Conservation (phyloP, 2,113 vertebrate species). For the Perognathus longimembris region DNA sequence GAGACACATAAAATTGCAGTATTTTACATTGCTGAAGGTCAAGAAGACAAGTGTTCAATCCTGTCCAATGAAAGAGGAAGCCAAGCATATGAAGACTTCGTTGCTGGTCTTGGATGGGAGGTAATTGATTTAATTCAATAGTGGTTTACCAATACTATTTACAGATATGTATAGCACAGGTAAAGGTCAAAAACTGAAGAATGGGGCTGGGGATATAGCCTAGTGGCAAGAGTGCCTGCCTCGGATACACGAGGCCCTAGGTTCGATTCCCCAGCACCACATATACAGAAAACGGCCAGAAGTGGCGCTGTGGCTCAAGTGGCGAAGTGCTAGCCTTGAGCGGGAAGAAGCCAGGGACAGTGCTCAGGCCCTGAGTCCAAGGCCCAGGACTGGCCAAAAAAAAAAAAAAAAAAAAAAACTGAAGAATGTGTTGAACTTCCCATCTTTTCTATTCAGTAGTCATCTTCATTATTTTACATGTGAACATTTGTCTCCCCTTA, state of each 20-base stretch:
- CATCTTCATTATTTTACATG: not conserved
- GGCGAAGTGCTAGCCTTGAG: too few species aligned
- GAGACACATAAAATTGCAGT: conserved; percentile 99
- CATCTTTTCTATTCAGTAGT: not conserved
- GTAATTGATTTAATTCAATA: conserved; percentile 83
- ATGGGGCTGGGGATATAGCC: too few species aligned
- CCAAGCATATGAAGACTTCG: conserved; percentile 97
- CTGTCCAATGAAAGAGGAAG: conserved; percentile 96
- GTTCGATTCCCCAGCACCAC: too few species aligned
- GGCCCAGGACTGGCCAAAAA: too few species aligned
- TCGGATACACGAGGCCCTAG: too few species aligned
- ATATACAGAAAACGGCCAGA: too few species aligned
- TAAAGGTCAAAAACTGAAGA: not conserved
- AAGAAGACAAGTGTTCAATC: conserved; percentile 99
- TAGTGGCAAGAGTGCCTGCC: too few species aligned
- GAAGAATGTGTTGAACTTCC: not conserved
- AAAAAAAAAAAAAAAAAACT: too few species aligned
- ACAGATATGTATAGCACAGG: not conserved
- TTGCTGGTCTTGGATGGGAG: conserved; percentile 99
- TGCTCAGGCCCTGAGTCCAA: too few species aligned
- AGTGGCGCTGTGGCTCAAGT: too few species aligned
- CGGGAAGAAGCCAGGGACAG: too few species aligned
- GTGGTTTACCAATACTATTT: not conserved
- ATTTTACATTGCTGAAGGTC: conserved; percentile 98
- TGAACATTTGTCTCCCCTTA: conserved; percentile 35